phyloP scores from a whole-genome alignment of 2,888 invertebrate genomes.

The Eremobia ochroleuca region DNA sequence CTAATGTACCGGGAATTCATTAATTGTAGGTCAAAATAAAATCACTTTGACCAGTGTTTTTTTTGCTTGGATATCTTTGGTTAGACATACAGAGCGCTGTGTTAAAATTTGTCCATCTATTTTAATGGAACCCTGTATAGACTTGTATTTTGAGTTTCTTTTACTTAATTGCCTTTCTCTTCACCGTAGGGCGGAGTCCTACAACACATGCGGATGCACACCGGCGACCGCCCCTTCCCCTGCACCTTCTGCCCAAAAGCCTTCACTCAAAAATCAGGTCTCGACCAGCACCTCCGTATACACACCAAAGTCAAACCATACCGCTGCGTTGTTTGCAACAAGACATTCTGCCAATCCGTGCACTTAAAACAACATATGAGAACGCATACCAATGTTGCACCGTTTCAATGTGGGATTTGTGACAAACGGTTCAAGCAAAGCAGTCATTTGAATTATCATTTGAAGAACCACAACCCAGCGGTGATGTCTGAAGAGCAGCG shows the following conservation, averaged over 20 bases:
- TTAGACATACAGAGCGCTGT: no score
- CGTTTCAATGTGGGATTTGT: conserved; percentile 85
- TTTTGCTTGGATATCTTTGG: no score
- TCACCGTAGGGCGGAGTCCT: conserved; percentile 78
- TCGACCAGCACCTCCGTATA: conserved; percentile 86
- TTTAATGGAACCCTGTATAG: no score
- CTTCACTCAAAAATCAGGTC: conserved; percentile 88
- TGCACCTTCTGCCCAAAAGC: conserved; percentile 84
- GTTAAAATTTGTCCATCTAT: no score
- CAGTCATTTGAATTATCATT: conserved; percentile 86
- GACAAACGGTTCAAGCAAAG: conserved; percentile 84
- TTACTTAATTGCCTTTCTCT: background rate
- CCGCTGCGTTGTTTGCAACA: conserved; percentile 85
- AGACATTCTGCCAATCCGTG: conserved; percentile 86
- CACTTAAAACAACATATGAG: conserved; percentile 87
- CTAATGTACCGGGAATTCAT: no score
- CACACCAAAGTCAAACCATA: conserved; percentile 86
- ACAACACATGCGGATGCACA: conserved; percentile 86
- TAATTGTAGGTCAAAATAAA: no score
- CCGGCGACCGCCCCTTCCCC: conserved; percentile 83
- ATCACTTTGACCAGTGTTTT: no score
- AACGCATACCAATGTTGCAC: conserved; percentile 86
- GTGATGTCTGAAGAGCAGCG: conserved; percentile 79
- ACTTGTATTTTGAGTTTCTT: no score
- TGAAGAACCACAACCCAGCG: conserved; percentile 81